These are phyloP conservation scores for Myotis myotis DNA, from an alignment of 2,797 vertebrate species.

Conservation along the genomic window DNA sequence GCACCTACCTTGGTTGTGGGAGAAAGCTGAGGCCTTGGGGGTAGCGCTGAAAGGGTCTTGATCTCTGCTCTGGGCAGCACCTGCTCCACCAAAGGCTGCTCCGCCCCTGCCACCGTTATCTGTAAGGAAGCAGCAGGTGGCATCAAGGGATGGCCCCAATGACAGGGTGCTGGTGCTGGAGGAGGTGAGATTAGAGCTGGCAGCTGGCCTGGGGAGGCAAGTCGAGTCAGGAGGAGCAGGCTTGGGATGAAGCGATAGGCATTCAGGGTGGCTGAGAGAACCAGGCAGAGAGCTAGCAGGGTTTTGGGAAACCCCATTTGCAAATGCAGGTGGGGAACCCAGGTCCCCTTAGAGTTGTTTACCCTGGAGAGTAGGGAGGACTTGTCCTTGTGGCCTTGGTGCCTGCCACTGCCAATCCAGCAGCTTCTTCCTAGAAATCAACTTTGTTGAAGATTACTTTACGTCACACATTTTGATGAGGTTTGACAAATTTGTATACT, in stretches of 20 bases:
- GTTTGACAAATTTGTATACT: neutral
- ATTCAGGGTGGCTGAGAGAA: neutral
- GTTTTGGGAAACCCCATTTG: neutral
- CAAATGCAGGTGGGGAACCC: neutral
- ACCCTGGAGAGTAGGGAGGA: neutral
- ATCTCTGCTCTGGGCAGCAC: neutral
- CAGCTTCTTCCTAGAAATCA: neutral
- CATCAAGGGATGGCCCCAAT: neutral
- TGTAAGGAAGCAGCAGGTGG: constrained; percentile 38
- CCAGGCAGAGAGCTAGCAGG: neutral
- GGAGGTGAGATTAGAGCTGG: constrained; percentile 10
- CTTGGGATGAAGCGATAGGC: neutral
- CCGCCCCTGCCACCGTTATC: neutral
- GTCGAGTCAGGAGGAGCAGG: neutral
- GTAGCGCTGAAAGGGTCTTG: neutral
- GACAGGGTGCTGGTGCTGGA: neutral
- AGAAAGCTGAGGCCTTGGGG: neutral
- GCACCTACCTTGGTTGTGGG: neutral
- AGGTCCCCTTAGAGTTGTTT: neutral
- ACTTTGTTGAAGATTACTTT: neutral
- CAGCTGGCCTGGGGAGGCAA: neutral
- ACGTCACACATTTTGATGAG: neutral
- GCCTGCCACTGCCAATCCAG: neutral
- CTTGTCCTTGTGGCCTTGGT: neutral
- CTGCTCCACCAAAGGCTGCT: neutral